Evolutionary conservation across 2,113 vertebrate genomes (phyloP).

Genomic region (Perca flavescens): DNA sequence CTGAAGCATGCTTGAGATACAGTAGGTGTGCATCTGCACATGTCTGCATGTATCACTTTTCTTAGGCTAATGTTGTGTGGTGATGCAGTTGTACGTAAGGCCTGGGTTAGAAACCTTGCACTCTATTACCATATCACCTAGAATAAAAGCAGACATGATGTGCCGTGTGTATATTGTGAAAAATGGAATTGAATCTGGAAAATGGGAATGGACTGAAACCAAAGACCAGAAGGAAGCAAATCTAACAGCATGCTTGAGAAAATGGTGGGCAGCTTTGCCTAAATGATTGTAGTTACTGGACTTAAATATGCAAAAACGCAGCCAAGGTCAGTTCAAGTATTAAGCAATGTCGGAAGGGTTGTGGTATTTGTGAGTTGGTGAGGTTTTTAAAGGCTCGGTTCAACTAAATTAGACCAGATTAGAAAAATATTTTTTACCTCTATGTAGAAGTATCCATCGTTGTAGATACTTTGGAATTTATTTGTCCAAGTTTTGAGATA

Average conservation of each 20-base stretch:
- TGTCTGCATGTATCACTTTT: conserved; percentile 4
- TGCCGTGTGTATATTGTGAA: not conserved
- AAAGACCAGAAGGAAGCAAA: not conserved
- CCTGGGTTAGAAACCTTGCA: not conserved
- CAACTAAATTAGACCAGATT: not conserved
- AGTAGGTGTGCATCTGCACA: not conserved
- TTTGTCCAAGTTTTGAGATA: not conserved
- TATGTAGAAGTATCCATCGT: not conserved
- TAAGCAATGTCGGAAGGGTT: not conserved
- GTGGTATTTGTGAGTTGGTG: not conserved
- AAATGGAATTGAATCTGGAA: no score
- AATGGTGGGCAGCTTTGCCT: not conserved
- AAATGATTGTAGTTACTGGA: not conserved
- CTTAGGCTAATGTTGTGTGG: not conserved
- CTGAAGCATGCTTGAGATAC: not conserved
- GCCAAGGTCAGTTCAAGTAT: not conserved
- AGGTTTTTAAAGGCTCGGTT: not conserved
- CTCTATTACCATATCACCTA: no score
- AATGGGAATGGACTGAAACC: not conserved
- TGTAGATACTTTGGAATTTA: not conserved
- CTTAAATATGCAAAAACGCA: not conserved
- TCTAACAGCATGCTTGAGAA: not conserved
- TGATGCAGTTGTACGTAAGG: not conserved
- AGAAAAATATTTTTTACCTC: not conserved
- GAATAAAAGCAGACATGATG: not conserved